phyloP scores from a whole-genome alignment of 2,113 vertebrate genomes.

The Myotis davidii region DNA sequence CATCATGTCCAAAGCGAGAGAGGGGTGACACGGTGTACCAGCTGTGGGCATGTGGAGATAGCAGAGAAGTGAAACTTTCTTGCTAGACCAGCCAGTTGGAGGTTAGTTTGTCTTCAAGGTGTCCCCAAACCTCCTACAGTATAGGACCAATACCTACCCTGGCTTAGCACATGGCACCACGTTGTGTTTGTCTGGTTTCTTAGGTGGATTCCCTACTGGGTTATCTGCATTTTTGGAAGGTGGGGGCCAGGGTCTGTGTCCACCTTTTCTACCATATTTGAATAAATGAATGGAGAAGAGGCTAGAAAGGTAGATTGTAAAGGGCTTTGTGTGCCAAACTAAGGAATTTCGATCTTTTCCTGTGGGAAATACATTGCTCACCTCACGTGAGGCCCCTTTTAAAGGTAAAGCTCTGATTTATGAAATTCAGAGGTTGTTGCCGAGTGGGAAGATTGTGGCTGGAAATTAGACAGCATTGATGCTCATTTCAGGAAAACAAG shows the following conservation, averaged over 20 bases:
- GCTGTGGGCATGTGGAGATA: background rate
- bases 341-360: background rate
- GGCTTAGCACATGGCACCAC: too few species aligned
- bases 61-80: background rate
- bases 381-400: background rate
- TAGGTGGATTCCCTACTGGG: background rate
- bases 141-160: too few species aligned
- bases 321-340: background rate
- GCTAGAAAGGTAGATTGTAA: background rate
- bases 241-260: background rate
- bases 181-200: background rate
- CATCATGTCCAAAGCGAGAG: background rate
- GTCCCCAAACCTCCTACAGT: background rate
- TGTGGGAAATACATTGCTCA: background rate
- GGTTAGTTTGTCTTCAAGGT: background rate
- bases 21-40: background rate
- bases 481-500: conserved; percentile 8
- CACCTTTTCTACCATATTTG: background rate
- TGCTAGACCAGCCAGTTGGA: background rate
- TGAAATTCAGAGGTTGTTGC: background rate
- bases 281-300: background rate
- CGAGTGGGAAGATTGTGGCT: background rate
- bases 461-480: background rate
- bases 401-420: background rate
- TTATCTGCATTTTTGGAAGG: background rate